phyloP scores from a whole-genome alignment of 1,140 invertebrate genomes.

The Araneus ventricosus region DNA sequence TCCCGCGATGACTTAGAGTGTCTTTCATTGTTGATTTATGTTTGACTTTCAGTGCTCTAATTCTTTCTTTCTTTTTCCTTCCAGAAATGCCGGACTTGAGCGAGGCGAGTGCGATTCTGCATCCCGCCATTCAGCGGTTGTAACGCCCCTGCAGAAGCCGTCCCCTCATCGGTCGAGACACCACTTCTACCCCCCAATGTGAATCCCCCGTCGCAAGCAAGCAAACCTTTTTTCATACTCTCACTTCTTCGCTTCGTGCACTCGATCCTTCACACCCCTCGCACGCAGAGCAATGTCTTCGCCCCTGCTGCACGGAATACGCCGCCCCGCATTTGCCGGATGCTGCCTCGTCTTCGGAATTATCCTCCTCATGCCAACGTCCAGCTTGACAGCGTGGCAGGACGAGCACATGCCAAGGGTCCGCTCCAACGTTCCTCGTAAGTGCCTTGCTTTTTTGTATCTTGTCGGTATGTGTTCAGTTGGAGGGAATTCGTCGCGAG shows the following conservation, averaged over 20 bases:
- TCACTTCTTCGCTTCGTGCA: constrained; percentile 13
- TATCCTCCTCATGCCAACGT: not conserved
- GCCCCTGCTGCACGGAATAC: not conserved
- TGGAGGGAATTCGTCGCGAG: too few species aligned
- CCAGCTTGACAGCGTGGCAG: constrained; percentile 47
- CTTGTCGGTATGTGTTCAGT: too few species aligned
- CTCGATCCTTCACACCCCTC: not conserved
- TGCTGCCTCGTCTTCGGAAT: not conserved
- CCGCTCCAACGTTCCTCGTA: constrained; percentile 60
- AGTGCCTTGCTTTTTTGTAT: not conserved
- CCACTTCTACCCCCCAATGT: not conserved
- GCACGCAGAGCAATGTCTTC: not conserved
- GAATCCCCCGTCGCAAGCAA: not conserved
- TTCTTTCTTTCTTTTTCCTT: not conserved
- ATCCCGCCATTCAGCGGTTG: not conserved
- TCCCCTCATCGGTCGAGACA: not conserved
- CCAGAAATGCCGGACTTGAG: not conserved
- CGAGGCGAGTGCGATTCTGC: not conserved
- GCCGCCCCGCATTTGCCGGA: not conserved
- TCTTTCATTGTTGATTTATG: not conserved
- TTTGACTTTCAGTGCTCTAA: not conserved
- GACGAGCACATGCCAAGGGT: constrained; percentile 65
- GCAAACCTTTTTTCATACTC: not conserved
- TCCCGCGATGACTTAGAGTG: too few species aligned
- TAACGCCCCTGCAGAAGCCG: not conserved